Evolutionary conservation across 2,113 vertebrate species (phyloP).

Genomic region (Thymallus thymallus): DNA sequence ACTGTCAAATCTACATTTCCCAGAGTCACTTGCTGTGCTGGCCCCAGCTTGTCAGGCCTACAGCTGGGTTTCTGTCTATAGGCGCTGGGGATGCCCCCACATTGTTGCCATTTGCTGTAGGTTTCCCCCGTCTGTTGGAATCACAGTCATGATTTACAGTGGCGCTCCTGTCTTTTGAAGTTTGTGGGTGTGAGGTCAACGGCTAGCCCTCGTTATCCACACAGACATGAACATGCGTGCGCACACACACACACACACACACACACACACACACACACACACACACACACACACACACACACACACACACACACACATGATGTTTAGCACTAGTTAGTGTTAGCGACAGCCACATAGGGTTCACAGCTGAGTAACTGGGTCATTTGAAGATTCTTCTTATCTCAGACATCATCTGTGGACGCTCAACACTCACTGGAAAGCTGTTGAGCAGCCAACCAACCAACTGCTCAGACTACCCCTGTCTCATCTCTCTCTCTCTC

Average conservation of each 20-base stretch:
- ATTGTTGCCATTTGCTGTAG: conserved; percentile 21
- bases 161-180: conserved; percentile 29
- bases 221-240: conserved; percentile 18
- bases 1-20: conserved; percentile 4
- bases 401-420: conserved; percentile 44
- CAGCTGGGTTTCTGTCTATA: neutral
- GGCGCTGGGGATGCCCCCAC: conserved; percentile 45
- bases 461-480: conserved; percentile 8
- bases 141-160: conserved; percentile 34
- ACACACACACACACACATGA: neutral
- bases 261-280: conserved; percentile 5
- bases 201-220: conserved; percentile 1
- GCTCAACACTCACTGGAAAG: conserved; percentile 42
- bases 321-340: conserved; percentile 18
- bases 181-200: conserved; percentile 34
- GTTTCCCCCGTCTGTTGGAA: conserved; percentile 33
- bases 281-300: conserved; percentile 1
- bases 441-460: conserved; percentile 40
- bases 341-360: conserved; percentile 10
- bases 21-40: neutral
- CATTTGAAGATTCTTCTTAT: conserved; percentile 61
- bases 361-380: conserved; percentile 70
- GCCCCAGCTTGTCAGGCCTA: conserved; percentile 2
- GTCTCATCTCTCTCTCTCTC: neutral
- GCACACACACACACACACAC: no score